Evolutionary conservation across 64 coral and sea anemone species (phyloP).

Genomic region (Montipora cactus): DNA sequence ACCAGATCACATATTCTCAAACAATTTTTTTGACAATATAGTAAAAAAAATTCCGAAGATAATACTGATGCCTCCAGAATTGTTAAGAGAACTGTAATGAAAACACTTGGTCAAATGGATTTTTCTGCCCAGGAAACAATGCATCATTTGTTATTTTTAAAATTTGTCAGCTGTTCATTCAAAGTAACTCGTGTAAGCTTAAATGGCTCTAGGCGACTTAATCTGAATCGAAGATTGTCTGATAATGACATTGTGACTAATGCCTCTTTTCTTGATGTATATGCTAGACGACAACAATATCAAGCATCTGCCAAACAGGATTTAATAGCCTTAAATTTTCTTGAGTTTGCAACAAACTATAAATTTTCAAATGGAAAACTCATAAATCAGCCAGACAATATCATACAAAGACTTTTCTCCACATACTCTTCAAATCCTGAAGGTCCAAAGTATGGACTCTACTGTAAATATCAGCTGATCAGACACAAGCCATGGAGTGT

Average conservation of each 20-base stretch:
- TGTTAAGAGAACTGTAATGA: conserved; percentile 48
- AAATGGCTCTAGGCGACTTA: conserved; percentile 57
- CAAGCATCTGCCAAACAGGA: conserved; percentile 9
- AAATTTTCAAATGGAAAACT: conserved; percentile 44
- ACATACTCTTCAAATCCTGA: conserved; percentile 21
- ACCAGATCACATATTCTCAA: conserved; percentile 56
- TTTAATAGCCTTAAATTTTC: conserved; percentile 65
- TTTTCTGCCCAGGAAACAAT: conserved; percentile 50
- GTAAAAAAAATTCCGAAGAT: background rate
- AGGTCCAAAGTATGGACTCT: conserved; percentile 10
- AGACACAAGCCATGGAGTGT: conserved; percentile 42
- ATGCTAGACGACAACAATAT: conserved; percentile 56
- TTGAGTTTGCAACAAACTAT: conserved; percentile 49
- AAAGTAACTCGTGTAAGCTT: conserved; percentile 41
- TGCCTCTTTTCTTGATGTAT: conserved; percentile 64
- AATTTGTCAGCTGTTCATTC: conserved; percentile 50
- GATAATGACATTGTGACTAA: conserved; percentile 12
- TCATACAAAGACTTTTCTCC: conserved; percentile 23
- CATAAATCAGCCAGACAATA: conserved; percentile 8
- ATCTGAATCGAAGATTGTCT: conserved; percentile 22
- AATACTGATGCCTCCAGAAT: conserved; percentile 27
- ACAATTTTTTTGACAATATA: conserved; percentile 56
- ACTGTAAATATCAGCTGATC: conserved; percentile 37
- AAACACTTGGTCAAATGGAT: conserved; percentile 47
- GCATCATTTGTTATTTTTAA: conserved; percentile 37